Evolutionary conservation across 1,140 invertebrate species (phyloP), one percentile per base, ranked within the genome.

Genomic region (Drosophila aff.): DNA sequence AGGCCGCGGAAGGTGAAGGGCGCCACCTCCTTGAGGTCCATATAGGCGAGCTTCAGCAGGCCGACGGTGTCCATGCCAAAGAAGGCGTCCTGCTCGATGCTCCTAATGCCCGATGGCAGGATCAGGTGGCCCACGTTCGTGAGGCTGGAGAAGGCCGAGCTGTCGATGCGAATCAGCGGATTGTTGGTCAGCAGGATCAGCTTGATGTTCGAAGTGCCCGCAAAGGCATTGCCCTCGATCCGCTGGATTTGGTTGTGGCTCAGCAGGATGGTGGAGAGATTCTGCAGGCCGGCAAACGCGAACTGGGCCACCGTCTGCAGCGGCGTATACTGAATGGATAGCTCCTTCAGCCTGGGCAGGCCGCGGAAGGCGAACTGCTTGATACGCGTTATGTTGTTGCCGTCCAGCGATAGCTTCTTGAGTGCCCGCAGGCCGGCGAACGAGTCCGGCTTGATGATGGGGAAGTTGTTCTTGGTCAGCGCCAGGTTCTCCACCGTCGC

Each of bases 301-400:
- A 97, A 97, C 38, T 95, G 95, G 7, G 96, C 95, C 15, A 97
- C 95, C 2, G 94, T 95, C 4, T 95, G 93, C 9, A 97, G 92
- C 0, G 96, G 96, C 0, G 96, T 97, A 53, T 97, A 95, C 82
- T 97, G 96, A 60, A 97, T 97, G 71, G 96, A 97, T 2, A 97
- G 94, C 77, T 97, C 96, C 46, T 95, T 94, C 2, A 97, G 94
- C 2, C 95, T 95, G 2, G 95, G 95, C 26, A 97, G 92, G 0
- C 97, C 97, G 15, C 96, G 95, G 91, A 97, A 97, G 26, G 97
- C 97, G 91, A 97, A 97, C 21, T 96, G 95, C 74, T 96, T 96
- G 76, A 97, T 97, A 8, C 94, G 93, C 2, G 96, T 95, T 50
- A 97, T 96, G 91, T 97, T 97, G 92, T 97, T 97, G 60, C 96